Evolutionary conservation across 2,888 invertebrate species (phyloP).

Genomic region (Pollenia griseotomentosa): DNA sequence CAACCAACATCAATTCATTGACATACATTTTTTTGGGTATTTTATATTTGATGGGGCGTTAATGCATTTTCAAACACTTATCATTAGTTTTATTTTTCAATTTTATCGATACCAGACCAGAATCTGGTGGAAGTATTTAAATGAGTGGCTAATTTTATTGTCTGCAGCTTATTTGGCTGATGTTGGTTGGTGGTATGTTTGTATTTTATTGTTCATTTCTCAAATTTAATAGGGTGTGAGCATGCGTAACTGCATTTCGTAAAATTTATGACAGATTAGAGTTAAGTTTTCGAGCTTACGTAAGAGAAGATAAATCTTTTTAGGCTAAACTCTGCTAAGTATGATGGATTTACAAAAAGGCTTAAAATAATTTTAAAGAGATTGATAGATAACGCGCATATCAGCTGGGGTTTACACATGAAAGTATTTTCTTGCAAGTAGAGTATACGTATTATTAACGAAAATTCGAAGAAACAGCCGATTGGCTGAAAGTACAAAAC

Average conservation of each 20-base stretch:
- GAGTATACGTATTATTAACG: too few species aligned
- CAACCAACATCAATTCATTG: not conserved
- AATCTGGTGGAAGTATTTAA: not conserved
- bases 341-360: constrained; percentile 57
- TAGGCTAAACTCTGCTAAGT: not conserved
- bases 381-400: not conserved
- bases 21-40: constrained; percentile 9
- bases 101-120: not conserved
- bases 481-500: too few species aligned
- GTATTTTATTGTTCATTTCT: constrained; percentile 44
- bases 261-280: constrained; percentile 32
- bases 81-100: constrained; percentile 26
- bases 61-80: constrained; percentile 67
- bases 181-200: constrained; percentile 13
- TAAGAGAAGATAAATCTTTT: not conserved
- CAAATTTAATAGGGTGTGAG: constrained; percentile 64
- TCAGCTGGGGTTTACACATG: not conserved
- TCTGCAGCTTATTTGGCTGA: not conserved
- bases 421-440: not conserved
- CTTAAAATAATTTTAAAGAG: constrained; percentile 31
- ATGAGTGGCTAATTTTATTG: constrained; percentile 16
- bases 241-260: constrained; percentile 59
- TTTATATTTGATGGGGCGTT: constrained; percentile 68
- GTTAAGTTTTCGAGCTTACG: not conserved
- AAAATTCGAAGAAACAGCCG: too few species aligned